Base-by-base conservation (phyloP, 2,797 vertebrate genomes). In the Tapera naevia region DNA sequence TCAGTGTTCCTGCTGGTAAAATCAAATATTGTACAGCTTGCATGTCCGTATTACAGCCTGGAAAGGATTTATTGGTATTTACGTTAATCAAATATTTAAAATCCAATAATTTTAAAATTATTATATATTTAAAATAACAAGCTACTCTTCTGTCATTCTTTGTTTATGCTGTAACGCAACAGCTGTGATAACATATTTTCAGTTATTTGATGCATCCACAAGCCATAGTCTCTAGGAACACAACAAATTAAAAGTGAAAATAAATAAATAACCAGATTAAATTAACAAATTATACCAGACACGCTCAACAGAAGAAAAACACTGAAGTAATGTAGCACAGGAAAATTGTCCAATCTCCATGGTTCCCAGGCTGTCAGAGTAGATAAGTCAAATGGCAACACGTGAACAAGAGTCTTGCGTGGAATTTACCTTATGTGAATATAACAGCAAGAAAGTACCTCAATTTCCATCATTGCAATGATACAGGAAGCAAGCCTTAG, bases 221-320 rank as follows among this genome's bases (percentile, higher is more conserved):
- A 94, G 75, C 78, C 67, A 62, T 6, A 84, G 56, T 72, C 86
- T 90, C 80, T 50, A 75, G 64, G 73, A 95, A 73, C 78, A 84
- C 53, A 91, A 86, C 66, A 95, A 93, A 96, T 95, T 88, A 87
- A 82, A 95, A 93, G 28, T 60, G 33, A 94, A 95, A 93, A 94
- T 89, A 91, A 94, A 89, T 88, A 91, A 93, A 93, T 86, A 94
- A 86, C 0, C 61, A 11, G 16, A 92, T 73, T 75, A 81, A 76
- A 92, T 86, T 46, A 92, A 70, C 51, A 80, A 91, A 64, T 90
- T 76, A 50, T 32, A 84, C 39, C 45, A 94, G 48, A 16, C 72
- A 91, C 0, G 0, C 23, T 86, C 48, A 91, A n/a, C 3, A 79
- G 56, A 57, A 74, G 32, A 75, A 57, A 91, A 94, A 37, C 3